Base-by-base conservation (phyloP, 2,113 vertebrate species). In the Oplegnathus fasciatus region DNA sequence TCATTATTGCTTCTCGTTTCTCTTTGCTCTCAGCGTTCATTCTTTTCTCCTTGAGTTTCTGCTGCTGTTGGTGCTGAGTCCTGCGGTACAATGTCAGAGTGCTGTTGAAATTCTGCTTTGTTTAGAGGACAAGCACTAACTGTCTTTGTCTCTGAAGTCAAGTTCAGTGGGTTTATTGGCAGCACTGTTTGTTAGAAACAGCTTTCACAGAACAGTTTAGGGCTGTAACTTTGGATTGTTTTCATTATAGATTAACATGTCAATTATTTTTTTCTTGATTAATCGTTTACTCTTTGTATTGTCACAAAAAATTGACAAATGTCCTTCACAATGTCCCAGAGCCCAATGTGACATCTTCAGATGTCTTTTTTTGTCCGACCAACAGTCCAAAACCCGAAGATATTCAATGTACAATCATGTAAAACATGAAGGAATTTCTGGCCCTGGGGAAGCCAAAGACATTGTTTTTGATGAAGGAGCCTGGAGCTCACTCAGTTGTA, bases 1-100 rank as follows among this genome's bases (percentile, higher is more conserved):
- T 91, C 86, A 81, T 91, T 88, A 88, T 79, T 81, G 70, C 57
- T 4, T 42, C 66, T 69, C 64, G 64, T 74, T 8, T 44, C 52
- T 72, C 74, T 82, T 76, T 55, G 73, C 91, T 86, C 83, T 75
- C 77, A 82, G 85, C 57, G 13, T 54, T 74, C 60, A 30, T 55
- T 62, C 76, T 46, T 65, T 68, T 75, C 77, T 85, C 69, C 80
- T 62, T 2, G 57, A 73, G 48, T 82, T 26, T 44, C 24, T 85
- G 65, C 55, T 22, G 62, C 75, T 54, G 61, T 55, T 30, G 30
- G 37, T 40, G 69, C 81, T 18, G 40, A 65, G 64, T 10, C 46
- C 26, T 0, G 0, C 18, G 46, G n/a, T 15, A 28, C 71, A 62
- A 22, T 6, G 66, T 69, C 70, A 57, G 9, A 18, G 37, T 13